Base-by-base conservation (phyloP, 2,888 invertebrate genomes). In the Conus canariensis region DNA sequence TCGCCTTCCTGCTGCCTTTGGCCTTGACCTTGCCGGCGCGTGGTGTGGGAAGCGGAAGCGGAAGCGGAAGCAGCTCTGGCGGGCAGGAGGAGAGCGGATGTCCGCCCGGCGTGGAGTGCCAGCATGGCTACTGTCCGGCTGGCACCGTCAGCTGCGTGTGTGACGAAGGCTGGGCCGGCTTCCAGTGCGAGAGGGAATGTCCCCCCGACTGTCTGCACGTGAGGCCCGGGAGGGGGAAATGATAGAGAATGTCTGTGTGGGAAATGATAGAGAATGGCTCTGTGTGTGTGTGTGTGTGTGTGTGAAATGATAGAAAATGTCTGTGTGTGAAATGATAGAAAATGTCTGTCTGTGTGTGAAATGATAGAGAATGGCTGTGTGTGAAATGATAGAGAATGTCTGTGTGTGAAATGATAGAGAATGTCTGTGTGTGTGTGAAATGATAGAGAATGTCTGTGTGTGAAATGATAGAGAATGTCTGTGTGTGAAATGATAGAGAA, bases 111-210 rank as follows among this genome's bases (percentile, higher is more conserved):
- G 59, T 83, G 56, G 64, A 5, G 19, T 89, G 88, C 60, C 14
- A 6, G 8, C 60, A 90, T 59, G 90, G 90, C 7, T 86, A 87
- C 67, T 90, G 90, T 25, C 86, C 86, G 1, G 80, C 89, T 19
- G 87, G 83, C 14, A 85, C 85, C 64, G 22, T 88, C 64, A 82
- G 67, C 64, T 90, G 90, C 30, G 86, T 86, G 45, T 90, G 90
- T 59, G 60, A 90, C 19, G 19, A 59, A n/a, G 90, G 90, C 6
- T 90, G 86, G 87, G 86, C 85, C 2, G 90, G 90, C 1, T 77
- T 80, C 45, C 45, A n/a, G 70, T 90, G 90, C 60, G 90, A 90
- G 16, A 30, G 80, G 30, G 14, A 64, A 4, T 90, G 90, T 16
- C 87, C 89, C 12, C 19, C 56, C 1, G 88, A 77, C 70, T 90